These are phyloP conservation scores for Bradypodion ventrale DNA, from an alignment of 2,797 vertebrate genomes.

Conservation along the genomic window DNA sequence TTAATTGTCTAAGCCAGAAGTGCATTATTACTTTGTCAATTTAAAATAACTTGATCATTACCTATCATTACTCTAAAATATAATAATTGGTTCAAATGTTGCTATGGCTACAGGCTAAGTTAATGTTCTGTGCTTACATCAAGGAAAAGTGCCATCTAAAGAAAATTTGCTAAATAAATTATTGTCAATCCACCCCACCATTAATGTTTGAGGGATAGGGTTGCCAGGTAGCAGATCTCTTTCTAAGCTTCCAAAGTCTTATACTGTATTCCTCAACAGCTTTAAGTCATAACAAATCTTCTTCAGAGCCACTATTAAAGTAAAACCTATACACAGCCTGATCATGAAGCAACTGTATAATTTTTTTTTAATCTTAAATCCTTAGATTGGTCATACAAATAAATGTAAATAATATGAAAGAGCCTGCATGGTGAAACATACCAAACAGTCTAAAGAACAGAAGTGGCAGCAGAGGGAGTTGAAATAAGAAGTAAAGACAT, in stretches of 20 bases:
- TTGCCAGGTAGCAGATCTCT: not conserved
- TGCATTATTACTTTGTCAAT: constrained; percentile 10
- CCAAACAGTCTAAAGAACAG: no score
- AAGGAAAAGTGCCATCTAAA: not conserved
- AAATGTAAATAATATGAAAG: not conserved
- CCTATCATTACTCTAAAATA: constrained; percentile 9
- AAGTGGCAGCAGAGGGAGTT: no score
- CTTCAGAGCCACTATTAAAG: not conserved
- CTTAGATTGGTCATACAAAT: not conserved
- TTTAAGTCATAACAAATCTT: not conserved
- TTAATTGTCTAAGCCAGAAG: not conserved
- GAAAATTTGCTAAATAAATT: not conserved
- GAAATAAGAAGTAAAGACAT: no score
- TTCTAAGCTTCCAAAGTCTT: not conserved
- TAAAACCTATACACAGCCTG: not conserved
- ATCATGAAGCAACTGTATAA: not conserved
- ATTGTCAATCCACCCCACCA: no score
- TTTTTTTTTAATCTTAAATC: not conserved
- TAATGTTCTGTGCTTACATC: not conserved
- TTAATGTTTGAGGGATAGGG: not conserved
- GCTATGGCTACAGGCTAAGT: constrained; percentile 8
- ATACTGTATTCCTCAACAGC: not conserved
- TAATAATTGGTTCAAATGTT: constrained; percentile 1
- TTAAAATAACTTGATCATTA: constrained; percentile 3
- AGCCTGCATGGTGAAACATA: not conserved